These are phyloP conservation scores for Marmota flaviventris DNA, from an alignment of 2,113 vertebrate species.

Conservation along the genomic window DNA sequence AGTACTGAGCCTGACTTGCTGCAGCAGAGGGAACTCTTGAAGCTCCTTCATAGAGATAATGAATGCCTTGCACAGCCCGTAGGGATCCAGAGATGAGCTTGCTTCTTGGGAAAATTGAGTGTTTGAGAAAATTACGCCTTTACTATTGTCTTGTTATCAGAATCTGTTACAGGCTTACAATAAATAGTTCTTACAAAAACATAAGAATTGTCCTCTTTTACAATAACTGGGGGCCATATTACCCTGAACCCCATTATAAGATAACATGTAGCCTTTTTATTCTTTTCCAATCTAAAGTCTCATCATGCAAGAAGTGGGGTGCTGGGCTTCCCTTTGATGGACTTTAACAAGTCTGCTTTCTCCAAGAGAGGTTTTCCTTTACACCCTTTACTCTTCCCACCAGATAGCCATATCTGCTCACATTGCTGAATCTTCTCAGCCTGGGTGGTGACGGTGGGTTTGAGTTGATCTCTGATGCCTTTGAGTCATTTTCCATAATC, in stretches of 20 bases:
- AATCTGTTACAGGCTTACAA: neutral
- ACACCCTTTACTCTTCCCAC: neutral
- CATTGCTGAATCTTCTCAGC: neutral
- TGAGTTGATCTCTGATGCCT: neutral
- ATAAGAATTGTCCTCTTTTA: neutral
- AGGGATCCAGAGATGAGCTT: neutral
- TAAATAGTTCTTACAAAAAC: neutral
- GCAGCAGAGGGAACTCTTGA: neutral
- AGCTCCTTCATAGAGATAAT: neutral
- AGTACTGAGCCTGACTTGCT: neutral
- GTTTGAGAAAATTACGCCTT: neutral
- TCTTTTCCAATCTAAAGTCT: neutral
- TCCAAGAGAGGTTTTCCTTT: neutral
- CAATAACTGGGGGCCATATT: neutral
- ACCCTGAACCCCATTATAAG: neutral
- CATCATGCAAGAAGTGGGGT: neutral
- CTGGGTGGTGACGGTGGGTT: neutral
- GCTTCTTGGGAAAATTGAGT: neutral
- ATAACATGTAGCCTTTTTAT: neutral
- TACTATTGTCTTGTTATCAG: neutral
- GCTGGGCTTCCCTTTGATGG: neutral
- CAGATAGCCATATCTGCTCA: fast-evolving
- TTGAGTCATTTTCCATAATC: neutral
- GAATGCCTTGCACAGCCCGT: neutral
- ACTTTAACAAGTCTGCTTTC: neutral